These are phyloP conservation scores for Nymphalis polychloros DNA, from an alignment of 2,888 invertebrate species.

Conservation along the genomic window DNA sequence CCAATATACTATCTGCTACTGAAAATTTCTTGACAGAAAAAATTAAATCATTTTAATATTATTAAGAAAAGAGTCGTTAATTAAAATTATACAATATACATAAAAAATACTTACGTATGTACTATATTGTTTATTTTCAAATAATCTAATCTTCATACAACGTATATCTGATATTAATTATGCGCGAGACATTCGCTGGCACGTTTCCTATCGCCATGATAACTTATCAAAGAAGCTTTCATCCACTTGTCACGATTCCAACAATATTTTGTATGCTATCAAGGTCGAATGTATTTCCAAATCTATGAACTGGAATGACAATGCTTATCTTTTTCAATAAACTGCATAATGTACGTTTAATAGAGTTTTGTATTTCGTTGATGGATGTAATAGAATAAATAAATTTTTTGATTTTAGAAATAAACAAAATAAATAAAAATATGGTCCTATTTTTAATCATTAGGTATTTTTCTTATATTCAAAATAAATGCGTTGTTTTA, in stretches of 20 bases:
- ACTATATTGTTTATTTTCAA: background rate
- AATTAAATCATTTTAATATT: no score
- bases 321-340: background rate
- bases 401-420: no score
- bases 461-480: no score
- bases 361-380: background rate
- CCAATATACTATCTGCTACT: no score
- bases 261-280: background rate
- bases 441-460: no score
- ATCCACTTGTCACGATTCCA: background rate
- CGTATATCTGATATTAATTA: constrained; percentile 5
- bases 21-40: no score
- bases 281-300: constrained; percentile 1
- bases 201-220: background rate
- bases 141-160: background rate
- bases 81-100: background rate
- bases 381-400: background rate
- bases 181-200: background rate
- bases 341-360: background rate
- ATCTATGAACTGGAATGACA: background rate
- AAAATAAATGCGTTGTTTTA: background rate
- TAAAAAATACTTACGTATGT: background rate
- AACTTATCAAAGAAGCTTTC: constrained; percentile 9
- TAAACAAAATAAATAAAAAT: background rate
- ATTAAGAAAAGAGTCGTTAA: background rate